Evolutionary conservation across 2,797 vertebrate species (phyloP).

Genomic region (Myotis planiceps): DNA sequence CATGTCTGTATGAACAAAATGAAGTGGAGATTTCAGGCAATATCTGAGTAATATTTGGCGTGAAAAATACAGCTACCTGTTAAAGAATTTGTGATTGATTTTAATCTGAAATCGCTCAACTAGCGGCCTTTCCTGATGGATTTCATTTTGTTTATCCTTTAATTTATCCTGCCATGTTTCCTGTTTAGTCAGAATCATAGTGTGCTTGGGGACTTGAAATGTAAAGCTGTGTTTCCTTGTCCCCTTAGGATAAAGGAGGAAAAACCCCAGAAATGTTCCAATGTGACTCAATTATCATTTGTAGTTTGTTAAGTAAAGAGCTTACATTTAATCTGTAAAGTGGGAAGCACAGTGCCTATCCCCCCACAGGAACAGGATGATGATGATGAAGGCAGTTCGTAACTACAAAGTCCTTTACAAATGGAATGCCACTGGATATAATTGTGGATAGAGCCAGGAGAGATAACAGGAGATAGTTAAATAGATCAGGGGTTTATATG

Average conservation of each 20-base stretch:
- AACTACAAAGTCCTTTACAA: background rate
- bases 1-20: constrained; percentile 22
- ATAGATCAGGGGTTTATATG: background rate
- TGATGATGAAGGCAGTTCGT: background rate
- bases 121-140: background rate
- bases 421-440: background rate
- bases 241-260: background rate
- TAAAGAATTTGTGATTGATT: constrained; percentile 38
- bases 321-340: background rate
- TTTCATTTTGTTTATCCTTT: background rate
- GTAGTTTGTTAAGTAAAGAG: background rate
- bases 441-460: background rate
- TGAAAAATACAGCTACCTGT: background rate
- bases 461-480: background rate
- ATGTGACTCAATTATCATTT: background rate
- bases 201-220: background rate
- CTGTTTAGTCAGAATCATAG: background rate
- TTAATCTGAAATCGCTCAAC: background rate
- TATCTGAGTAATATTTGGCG: background rate
- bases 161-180: background rate
- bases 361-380: fast-evolving
- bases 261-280: background rate
- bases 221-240: background rate
- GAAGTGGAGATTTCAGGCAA: constrained; percentile 5
- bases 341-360: background rate